Evolutionary conservation across 1,140 invertebrate genomes (phyloP), one percentile per base, ranked within the genome.

Genomic region (Megalonaias nervosa): DNA sequence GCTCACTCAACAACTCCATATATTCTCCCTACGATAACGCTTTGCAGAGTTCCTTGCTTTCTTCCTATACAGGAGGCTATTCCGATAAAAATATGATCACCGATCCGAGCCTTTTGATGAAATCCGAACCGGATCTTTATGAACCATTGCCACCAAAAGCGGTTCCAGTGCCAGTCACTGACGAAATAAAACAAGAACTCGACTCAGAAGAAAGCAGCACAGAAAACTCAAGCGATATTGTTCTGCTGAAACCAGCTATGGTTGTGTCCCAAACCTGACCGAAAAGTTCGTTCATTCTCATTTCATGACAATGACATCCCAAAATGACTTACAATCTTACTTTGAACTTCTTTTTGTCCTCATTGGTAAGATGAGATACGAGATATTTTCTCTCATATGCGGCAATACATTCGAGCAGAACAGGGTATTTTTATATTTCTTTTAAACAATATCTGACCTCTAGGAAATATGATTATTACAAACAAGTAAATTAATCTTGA

Each of bases 131-230:
- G 67, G 75, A 77, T 65, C 64, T 77, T 26, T 72, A 60, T 59
- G 75, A 77, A 61, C 75, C 75, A 23, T 66, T 66, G 11, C 68
- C 75, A 16, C 75, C 75, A 57, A 72, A 72, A 23, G 70, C 75
- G 17, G 70, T 77, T 11, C 75, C 75, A 12, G 70, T 77, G 59
- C 19, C 59, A 38, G 75, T 77, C 21, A 38, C 38, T 38, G 38
- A 38, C 5, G 38, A 38, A 38, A 38, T 38, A 38, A 38, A 38
- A 38, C 38, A 38, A 38, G 75, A 77, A 61, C 67, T 19, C 26
- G 69, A 58, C 14, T 67, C 65, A 6, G 21, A 58, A 4, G 75
- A 60, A 26, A 59, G 58, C n/a, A 65, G 62, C 3, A 55, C 64
- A 65, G 75, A 77, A 48, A 23, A 26, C 64, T 61, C 55, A 56